Percentiles rank a stretch among this genome's conserved stretches.
These are phyloP conservation scores for Urocolius indicus DNA, from an alignment of 2,113 vertebrate genomes.

Conservation along the genomic window DNA sequence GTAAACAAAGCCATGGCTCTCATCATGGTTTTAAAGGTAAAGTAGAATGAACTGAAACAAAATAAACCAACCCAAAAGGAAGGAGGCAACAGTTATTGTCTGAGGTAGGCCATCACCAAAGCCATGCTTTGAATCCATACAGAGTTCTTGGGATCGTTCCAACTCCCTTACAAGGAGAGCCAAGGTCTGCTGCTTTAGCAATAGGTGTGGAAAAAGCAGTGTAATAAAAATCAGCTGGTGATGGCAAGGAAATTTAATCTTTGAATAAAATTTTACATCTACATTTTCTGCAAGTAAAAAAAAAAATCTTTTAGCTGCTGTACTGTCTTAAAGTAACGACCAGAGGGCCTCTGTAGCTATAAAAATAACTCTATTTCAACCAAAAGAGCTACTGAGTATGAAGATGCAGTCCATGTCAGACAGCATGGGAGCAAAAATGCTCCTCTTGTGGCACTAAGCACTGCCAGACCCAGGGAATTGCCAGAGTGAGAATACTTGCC, in stretches of 20 bases:
- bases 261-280: not conserved
- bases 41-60: not conserved
- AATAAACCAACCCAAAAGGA: not conserved
- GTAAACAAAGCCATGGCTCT: conserved; percentile 73
- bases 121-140: conserved; percentile 38
- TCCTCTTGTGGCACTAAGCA: conserved; percentile 28
- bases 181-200: not conserved
- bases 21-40: conserved; percentile 16
- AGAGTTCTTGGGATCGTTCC: not conserved
- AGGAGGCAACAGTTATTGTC: conserved; percentile 50
- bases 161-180: conserved; percentile 37
- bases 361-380: not conserved
- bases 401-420: not conserved
- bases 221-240: not conserved
- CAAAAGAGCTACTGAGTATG: not conserved
- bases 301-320: not conserved
- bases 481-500: not conserved
- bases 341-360: not conserved
- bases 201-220: not conserved
- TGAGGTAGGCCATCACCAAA: conserved; percentile 77
- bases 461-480: not conserved
- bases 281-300: not conserved
- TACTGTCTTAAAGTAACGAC: not conserved
- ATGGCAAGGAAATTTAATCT: not conserved
- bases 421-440: not conserved